These are phyloP conservation scores for Sisyra terminalis DNA, from an alignment of 2,888 invertebrate genomes.

Conservation along the genomic window DNA sequence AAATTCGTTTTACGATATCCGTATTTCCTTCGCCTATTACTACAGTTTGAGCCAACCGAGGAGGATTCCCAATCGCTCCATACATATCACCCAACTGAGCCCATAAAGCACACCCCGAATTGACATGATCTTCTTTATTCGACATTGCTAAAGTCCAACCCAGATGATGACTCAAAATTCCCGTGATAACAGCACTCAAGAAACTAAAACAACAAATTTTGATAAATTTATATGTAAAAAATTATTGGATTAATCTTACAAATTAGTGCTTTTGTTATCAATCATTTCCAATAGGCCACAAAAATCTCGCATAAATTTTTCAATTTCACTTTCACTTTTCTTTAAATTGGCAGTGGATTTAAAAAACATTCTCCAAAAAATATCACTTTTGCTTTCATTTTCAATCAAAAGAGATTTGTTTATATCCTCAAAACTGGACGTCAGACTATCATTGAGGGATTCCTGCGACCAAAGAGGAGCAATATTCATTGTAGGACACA, in stretches of 20 bases:
- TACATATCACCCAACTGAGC: constrained; percentile 75
- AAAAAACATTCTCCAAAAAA: constrained; percentile 6
- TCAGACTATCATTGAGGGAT: constrained; percentile 19
- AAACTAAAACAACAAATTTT: constrained; percentile 44
- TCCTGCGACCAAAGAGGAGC: constrained; percentile 52
- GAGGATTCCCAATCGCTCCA: constrained; percentile 68
- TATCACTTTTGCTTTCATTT: neutral
- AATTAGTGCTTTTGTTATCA: constrained; percentile 78
- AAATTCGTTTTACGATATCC: constrained; percentile 46
- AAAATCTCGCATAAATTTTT: constrained; percentile 35
- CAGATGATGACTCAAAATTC: constrained; percentile 75
- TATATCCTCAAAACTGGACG: constrained; percentile 4
- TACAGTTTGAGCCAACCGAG: constrained; percentile 62
- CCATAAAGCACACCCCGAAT: constrained; percentile 67
- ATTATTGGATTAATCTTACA: no score
- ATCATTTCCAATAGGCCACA: constrained; percentile 49
- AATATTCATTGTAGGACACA: constrained; percentile 44
- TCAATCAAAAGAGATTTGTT: neutral
- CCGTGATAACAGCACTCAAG: constrained; percentile 74
- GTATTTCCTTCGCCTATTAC: constrained; percentile 52
- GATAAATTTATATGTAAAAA: neutral
- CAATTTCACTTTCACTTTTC: constrained; percentile 18
- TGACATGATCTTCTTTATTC: constrained; percentile 16
- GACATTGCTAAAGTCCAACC: constrained; percentile 76
- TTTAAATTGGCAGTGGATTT: constrained; percentile 1